Evolutionary conservation across 2,888 invertebrate genomes (phyloP), one percentile per base, ranked within the genome.

Genomic region (Muschampia plurimacula): DNA sequence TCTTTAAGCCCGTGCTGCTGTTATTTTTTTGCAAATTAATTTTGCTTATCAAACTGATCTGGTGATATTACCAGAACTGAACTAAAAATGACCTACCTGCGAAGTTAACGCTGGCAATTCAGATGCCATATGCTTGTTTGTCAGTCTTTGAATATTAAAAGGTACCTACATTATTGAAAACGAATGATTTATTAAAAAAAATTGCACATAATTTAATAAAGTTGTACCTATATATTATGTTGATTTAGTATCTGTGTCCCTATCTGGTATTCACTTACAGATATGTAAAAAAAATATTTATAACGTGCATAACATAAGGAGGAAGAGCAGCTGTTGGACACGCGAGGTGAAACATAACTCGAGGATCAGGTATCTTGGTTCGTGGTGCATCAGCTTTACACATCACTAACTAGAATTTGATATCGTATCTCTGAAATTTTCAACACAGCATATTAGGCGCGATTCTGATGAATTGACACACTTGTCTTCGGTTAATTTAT

Each of bases 321-420:
- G 9, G 22, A 22, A 55, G n/a, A 39, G 55, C 70, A 70, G 70
- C 57, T 71, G 59, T 22, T 46, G 15, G 64, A 46, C 44, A 57
- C 44, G 49, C 46, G 57, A 65, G 65, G 49, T 71, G 59, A 65
- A 71, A 66, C 44, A 49, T 44, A 71, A 66, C 49, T 57, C 59
- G 22, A 46, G 15, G 49, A 62, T 57, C 64, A 15, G 41, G 65
- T 66, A 36, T 60, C 49, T 49, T 41, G 36, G 15, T 44, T 70
- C 59, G 32, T 65, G 44, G 28, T 22, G 59, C 59, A 66, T 71
- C 65, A 10, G n/a, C 15, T 65, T 68, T 39, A 59, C 59, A 9
- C 65, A 49, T 71, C 65, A 49, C 5, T 46, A 65, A 13, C 13
- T 49, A 36, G 39, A 71, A 70, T 70, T 70, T 65, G 70, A 70